Conservation (phyloP, 2,888 invertebrate species). For the Julus scanicus region DNA sequence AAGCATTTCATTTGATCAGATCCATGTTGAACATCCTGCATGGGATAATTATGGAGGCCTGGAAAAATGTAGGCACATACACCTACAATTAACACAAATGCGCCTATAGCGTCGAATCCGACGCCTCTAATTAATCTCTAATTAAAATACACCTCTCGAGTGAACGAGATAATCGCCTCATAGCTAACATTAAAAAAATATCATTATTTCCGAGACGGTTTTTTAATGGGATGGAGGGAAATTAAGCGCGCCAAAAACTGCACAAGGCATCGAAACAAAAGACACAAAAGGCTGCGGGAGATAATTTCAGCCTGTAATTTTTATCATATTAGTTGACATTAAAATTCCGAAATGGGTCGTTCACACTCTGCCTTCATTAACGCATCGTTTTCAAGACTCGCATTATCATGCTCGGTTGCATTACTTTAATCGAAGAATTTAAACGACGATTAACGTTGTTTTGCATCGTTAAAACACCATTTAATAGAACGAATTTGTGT, state of each 20-base stretch:
- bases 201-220: conserved; percentile 43
- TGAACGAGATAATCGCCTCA: conserved; percentile 45
- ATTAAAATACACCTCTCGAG: conserved; percentile 40
- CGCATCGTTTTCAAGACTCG: background rate
- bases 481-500: too few species aligned
- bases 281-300: conserved; percentile 45
- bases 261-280: conserved; percentile 26
- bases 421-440: background rate
- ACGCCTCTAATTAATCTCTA: conserved; percentile 47
- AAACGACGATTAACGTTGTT: background rate
- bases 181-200: conserved; percentile 44
- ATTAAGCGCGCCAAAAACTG: conserved; percentile 14
- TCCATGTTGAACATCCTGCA: too few species aligned
- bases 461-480: too few species aligned
- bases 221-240: conserved; percentile 43
- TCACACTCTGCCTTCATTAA: background rate
- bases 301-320: conserved; percentile 45
- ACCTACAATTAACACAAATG: conserved; percentile 6
- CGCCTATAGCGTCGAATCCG: conserved; percentile 45
- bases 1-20: too few species aligned
- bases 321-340: conserved; percentile 34
- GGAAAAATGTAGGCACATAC: background rate
- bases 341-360: conserved; percentile 45
- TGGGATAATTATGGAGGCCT: conserved; percentile 22
- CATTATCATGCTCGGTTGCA: background rate